A percentile compares a stretch with the other conserved stretches of the same genome.
These are phyloP conservation scores for Sebastes kiyomatsui DNA, from an alignment of 2,797 vertebrate genomes.

Conservation along the genomic window DNA sequence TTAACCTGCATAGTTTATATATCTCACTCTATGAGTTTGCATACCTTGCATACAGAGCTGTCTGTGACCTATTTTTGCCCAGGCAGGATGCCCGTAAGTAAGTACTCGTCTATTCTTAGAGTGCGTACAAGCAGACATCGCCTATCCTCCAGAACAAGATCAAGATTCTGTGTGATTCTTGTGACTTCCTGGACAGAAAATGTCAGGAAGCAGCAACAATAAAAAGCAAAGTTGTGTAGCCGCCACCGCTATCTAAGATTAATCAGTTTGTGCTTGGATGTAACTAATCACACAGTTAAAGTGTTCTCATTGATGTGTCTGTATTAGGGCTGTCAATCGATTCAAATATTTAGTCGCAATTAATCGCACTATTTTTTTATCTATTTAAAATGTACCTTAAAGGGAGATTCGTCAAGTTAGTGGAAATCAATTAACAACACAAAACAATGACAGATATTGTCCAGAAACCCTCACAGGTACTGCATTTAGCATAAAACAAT, in stretches of 20 bases:
- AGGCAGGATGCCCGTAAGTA: background rate
- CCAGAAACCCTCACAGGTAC: too few relatives aligned
- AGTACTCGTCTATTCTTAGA: constrained; percentile 8
- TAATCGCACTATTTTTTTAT: too few relatives aligned
- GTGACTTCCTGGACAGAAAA: background rate
- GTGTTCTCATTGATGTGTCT: background rate
- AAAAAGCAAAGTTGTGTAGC: background rate
- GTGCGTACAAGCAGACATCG: background rate
- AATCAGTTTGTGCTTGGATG: background rate
- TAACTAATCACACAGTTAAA: background rate
- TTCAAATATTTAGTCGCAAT: too few relatives aligned
- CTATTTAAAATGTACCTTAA: too few relatives aligned
- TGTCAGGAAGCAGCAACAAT: background rate
- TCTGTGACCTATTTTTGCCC: constrained; percentile 6
- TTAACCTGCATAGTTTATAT: background rate
- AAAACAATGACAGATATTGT: too few relatives aligned
- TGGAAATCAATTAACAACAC: too few relatives aligned
- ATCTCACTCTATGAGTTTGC: background rate
- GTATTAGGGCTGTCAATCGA: background rate
- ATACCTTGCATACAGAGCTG: constrained; percentile 11
- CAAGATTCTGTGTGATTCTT: background rate
- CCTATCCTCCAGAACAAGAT: background rate
- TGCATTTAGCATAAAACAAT: too few relatives aligned
- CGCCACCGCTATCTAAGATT: background rate
- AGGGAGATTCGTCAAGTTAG: too few relatives aligned